Base-by-base conservation (phyloP, 1,140 invertebrate species). In the Drosophila pectinifera region DNA sequence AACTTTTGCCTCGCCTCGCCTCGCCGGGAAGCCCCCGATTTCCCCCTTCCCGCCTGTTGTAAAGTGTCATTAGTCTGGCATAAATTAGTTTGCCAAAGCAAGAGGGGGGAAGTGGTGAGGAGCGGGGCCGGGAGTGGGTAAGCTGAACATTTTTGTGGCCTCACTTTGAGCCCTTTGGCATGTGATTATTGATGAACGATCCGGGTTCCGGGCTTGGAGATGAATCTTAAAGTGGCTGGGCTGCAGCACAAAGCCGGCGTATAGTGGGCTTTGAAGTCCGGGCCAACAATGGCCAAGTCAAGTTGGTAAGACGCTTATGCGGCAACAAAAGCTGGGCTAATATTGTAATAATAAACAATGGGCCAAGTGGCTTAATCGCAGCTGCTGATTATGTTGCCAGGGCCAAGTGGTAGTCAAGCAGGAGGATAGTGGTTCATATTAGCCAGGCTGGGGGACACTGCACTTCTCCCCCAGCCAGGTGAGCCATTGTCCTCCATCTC, bases 291-390 rank as follows among this genome's bases (percentile, higher is more conserved):
- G 72, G 73, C 49, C 49, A 16, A 75, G 72, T 58, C 59, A 58
- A 75, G 73, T 58, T 53, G 68, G 14, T 57, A 57, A 70, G 42
- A 72, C 51, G 68, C 65, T 70, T 70, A 48, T 58, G 61, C 59
- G 80, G 70, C 84, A 80, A 89, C 69, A 89, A 90, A 89, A 84
- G 84, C 84, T 78, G 55, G 55, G 84, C 81, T 89, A 89, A 89
- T 89, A 89, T 89, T 89, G 84, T 89, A 89, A 89, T 80, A 89
- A 89, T 73, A 89, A 89, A 89, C 84, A 89, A 89, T 80, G 80
- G 77, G 80, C 74, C 73, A 89, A 86, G 85, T 89, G 84, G 80
- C 68, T 89, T 90, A 89, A 89, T 89, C 84, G 84, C 85, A 89
- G 88, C 80, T 80, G 64, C 63, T 89, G 84, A 89, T 89, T 89